These are phyloP conservation scores for Alligator mississippiensis DNA, from an alignment of 2,113 vertebrate species.

Conservation along the genomic window DNA sequence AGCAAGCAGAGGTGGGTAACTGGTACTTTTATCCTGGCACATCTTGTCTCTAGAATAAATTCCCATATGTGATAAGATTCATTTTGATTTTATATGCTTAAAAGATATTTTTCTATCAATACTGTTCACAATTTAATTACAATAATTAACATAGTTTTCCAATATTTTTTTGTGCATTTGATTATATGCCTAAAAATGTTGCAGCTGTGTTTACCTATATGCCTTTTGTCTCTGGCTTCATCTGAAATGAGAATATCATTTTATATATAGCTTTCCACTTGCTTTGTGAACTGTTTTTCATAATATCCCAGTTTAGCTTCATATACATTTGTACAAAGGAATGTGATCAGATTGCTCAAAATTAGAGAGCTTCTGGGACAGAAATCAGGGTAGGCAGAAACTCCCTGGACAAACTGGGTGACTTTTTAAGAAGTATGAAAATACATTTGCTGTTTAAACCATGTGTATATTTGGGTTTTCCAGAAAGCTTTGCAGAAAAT, in stretches of 20 bases:
- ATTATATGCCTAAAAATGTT: constrained; percentile 84
- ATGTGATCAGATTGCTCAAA: constrained; percentile 62
- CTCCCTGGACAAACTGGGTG: constrained; percentile 52
- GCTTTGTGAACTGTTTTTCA: constrained; percentile 85
- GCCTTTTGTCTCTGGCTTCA: constrained; percentile 82
- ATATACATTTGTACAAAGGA: constrained; percentile 65
- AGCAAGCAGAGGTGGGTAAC: background rate
- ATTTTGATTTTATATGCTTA: constrained; percentile 78
- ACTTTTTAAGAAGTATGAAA: constrained; percentile 70
- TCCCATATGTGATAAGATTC: constrained; percentile 41
- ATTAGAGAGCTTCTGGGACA: constrained; percentile 71
- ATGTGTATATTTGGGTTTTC: constrained; percentile 63
- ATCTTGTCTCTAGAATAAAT: constrained; percentile 18
- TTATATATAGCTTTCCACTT: constrained; percentile 85
- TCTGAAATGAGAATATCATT: constrained; percentile 83
- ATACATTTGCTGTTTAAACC: constrained; percentile 70
- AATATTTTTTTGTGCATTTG: constrained; percentile 85
- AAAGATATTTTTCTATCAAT: constrained; percentile 84
- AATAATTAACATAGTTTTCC: constrained; percentile 87
- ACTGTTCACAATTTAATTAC: constrained; percentile 85
- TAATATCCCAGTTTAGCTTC: constrained; percentile 78
- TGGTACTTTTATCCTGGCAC: constrained; percentile 8
- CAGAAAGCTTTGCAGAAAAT: constrained; percentile 53
- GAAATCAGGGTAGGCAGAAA: constrained; percentile 67
- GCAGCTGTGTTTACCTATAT: constrained; percentile 89